These are phyloP conservation scores for Loripinus fragilis DNA, from an alignment of 2,888 invertebrate species.

Conservation along the genomic window DNA sequence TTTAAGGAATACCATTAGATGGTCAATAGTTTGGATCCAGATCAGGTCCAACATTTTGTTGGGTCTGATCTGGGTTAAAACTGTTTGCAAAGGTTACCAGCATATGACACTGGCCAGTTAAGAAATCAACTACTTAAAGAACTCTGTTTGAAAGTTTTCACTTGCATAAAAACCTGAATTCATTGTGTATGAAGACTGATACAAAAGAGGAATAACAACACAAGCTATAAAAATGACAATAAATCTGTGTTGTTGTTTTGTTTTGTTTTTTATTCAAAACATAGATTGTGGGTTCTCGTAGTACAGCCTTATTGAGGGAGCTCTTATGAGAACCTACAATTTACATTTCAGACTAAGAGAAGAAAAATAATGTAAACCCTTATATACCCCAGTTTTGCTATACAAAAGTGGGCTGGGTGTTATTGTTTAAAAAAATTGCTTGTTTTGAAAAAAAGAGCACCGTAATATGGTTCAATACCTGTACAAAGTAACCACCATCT, in stretches of 20 bases:
- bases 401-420: neutral
- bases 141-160: neutral
- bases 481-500: slow-evolving; percentile 3
- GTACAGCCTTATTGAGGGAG: neutral
- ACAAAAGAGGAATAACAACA: neutral
- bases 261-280: neutral
- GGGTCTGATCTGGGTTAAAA: no score
- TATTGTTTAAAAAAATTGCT: neutral
- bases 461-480: slow-evolving; percentile 10
- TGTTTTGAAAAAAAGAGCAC: no score
- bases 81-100: no score
- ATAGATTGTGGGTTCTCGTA: neutral
- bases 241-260: neutral
- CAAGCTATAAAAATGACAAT: neutral
- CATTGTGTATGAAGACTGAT: neutral
- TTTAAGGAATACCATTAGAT: no score
- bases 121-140: no score
- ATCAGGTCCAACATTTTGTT: no score
- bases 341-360: neutral
- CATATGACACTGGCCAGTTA: no score
- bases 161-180: neutral
- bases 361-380: no score
- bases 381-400: no score
- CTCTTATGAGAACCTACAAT: neutral
- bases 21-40: no score